These are phyloP conservation scores for Anolis sagrei DNA, from an alignment of 2,113 vertebrate genomes.

Conservation along the genomic window DNA sequence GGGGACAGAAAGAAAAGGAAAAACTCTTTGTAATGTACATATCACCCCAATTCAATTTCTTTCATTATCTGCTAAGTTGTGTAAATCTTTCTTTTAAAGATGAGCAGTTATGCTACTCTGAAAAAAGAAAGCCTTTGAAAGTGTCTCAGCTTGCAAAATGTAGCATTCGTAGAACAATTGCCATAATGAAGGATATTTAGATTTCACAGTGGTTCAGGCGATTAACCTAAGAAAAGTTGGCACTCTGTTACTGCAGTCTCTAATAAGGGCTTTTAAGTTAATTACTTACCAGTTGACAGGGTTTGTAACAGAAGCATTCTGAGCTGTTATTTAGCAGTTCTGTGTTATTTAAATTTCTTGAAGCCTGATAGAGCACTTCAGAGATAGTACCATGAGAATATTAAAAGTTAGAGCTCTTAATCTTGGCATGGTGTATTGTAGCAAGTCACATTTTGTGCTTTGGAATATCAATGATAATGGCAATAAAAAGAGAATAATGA, in stretches of 20 bases:
- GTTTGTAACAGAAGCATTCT: neutral
- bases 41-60: neutral
- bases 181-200: neutral
- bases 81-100: neutral
- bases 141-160: neutral
- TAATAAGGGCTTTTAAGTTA: conserved; percentile 14
- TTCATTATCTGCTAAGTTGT: neutral
- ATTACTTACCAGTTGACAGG: neutral
- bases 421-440: neutral
- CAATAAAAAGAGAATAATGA: no score
- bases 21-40: neutral
- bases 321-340: conserved; percentile 13
- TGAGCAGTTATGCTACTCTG: neutral
- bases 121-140: neutral
- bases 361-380: neutral
- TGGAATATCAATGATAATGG: no score
- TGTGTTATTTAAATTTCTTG: conserved; percentile 10
- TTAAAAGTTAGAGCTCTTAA: neutral
- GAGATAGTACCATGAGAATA: neutral
- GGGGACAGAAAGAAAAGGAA: neutral
- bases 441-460: no score
- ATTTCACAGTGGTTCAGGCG: neutral
- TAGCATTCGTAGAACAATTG: neutral
- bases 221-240: neutral
- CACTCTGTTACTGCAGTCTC: neutral